phyloP scores from a whole-genome alignment of 2,888 invertebrate species.

The Stenchaetothrips biformis region DNA sequence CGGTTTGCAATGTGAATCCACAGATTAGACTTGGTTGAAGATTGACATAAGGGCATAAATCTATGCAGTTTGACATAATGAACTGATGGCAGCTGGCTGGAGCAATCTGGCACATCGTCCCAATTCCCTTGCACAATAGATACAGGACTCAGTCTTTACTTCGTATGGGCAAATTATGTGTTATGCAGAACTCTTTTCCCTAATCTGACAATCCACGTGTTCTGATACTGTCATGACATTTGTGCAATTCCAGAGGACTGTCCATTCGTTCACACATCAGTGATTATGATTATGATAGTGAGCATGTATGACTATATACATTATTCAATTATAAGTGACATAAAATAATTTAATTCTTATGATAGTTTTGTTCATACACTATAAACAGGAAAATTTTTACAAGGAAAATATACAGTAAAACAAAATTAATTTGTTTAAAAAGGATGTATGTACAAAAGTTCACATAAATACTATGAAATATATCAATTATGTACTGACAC shows the following conservation, averaged over 20 bases:
- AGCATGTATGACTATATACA: background rate
- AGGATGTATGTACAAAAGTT: background rate
- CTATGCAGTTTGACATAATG: background rate
- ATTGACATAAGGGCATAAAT: background rate
- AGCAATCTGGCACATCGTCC: background rate
- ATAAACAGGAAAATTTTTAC: background rate
- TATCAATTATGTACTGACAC: background rate
- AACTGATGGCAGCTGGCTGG: no score
- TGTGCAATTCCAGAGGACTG: no score
- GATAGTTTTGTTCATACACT: background rate
- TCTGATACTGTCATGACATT: no score
- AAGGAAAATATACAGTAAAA: background rate
- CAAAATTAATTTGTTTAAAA: background rate
- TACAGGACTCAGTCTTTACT: background rate
- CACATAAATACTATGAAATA: background rate
- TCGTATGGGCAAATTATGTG: background rate
- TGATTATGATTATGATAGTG: background rate
- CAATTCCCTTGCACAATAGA: background rate
- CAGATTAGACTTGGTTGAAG: background rate
- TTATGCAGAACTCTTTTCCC: no score
- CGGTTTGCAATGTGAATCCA: no score
- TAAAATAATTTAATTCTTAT: slow-evolving; percentile 8
- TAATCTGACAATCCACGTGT: no score
- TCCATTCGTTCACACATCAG: background rate
- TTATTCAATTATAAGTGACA: background rate